Conservation (phyloP, 2,797 vertebrate genomes). For the Leucoraja ocellata region DNA sequence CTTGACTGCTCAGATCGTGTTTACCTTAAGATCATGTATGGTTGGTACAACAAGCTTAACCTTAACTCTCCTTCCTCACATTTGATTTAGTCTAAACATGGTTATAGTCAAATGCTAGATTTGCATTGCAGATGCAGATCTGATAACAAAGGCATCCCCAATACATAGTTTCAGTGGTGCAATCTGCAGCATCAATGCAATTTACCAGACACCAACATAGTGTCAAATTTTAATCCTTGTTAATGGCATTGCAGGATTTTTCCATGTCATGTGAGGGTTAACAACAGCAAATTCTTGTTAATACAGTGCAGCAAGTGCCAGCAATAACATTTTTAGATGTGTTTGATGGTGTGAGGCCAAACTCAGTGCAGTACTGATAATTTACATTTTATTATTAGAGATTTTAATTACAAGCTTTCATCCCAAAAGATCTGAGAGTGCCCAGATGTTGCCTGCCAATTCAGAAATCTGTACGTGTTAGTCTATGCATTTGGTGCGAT, state of each 20-base stretch:
- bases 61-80: not conserved
- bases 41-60: not conserved
- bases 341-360: not conserved
- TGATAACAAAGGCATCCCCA: not conserved
- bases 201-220: not conserved
- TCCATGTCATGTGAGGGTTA: not conserved
- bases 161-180: not conserved
- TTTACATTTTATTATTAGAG: slow-evolving; percentile 5
- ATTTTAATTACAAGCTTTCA: not conserved
- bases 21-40: not conserved
- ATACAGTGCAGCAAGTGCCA: not conserved
- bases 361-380: not conserved
- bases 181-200: not conserved
- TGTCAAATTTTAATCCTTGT: not conserved
- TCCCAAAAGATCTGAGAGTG: not conserved
- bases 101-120: not conserved
- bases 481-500: not conserved
- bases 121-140: not conserved
- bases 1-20: not conserved
- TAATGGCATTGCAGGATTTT: slow-evolving; percentile 14
- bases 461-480: not conserved
- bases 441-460: not conserved
- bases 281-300: not conserved
- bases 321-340: not conserved
- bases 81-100: not conserved